These are phyloP conservation scores for Climacteris rufus DNA, from an alignment of 2,113 vertebrate species.

Conservation along the genomic window DNA sequence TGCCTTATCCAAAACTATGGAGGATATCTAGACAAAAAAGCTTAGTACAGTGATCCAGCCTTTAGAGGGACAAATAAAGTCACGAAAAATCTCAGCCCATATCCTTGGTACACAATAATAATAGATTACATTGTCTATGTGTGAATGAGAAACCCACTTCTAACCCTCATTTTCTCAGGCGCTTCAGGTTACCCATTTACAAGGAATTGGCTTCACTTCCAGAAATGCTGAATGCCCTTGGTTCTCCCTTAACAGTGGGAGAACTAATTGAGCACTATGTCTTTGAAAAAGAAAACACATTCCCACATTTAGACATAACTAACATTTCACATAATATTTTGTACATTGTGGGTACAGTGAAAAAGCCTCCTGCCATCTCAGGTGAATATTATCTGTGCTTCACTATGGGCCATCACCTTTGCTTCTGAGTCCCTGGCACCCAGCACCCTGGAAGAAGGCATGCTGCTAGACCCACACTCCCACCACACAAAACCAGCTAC, in stretches of 20 bases:
- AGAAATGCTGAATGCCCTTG: neutral
- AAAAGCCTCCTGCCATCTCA: neutral
- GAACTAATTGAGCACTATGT: neutral
- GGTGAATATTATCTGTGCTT: neutral
- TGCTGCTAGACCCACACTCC: neutral
- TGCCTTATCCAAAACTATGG: neutral
- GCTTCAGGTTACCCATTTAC: neutral
- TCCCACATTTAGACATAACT: neutral
- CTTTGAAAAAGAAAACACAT: neutral
- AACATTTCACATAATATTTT: neutral
- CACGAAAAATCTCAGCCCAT: neutral
- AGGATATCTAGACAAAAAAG: neutral
- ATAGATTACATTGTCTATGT: neutral
- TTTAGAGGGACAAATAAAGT: neutral
- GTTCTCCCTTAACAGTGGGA: neutral
- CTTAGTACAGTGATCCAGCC: neutral
- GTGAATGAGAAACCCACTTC: neutral
- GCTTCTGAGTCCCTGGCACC: neutral
- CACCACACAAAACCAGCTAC: neutral
- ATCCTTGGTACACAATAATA: neutral
- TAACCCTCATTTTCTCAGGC: neutral
- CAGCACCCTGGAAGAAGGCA: neutral
- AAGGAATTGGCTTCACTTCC: neutral
- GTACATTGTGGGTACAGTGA: neutral
- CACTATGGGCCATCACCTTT: neutral